A percentile compares a stretch with the other conserved stretches of the same genome.
Conservation (phyloP, 2,888 invertebrate species). For the Heliconius ethilla region DNA sequence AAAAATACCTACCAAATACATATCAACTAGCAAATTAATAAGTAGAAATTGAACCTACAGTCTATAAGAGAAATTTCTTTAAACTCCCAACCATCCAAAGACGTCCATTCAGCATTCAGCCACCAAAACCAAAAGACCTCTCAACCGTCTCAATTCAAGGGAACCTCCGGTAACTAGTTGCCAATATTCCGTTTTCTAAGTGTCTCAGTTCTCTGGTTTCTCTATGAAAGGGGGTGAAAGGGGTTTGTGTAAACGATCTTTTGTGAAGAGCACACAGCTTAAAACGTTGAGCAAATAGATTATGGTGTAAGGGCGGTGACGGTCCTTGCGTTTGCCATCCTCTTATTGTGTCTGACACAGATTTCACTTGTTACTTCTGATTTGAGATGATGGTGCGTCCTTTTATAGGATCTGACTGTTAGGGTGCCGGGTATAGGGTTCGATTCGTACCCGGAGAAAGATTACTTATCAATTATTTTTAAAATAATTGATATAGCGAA, state of each 20-base stretch:
- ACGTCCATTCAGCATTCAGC: slow-evolving; percentile 58
- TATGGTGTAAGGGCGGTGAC: slow-evolving; percentile 64
- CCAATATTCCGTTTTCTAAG: slow-evolving; percentile 47
- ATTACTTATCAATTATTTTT: no score
- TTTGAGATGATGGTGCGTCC: not conserved
- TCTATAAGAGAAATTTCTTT: slow-evolving; percentile 51
- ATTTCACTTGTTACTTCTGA: slow-evolving; percentile 30
- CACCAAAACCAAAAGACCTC: slow-evolving; percentile 53
- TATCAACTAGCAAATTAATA: not conserved
- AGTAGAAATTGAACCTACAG: not conserved
- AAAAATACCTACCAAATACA: no score
- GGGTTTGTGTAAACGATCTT: slow-evolving; percentile 80
- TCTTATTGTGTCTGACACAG: slow-evolving; percentile 35
- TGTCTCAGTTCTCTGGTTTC: slow-evolving; percentile 57
- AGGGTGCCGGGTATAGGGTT: not conserved
- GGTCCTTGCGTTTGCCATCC: slow-evolving; percentile 39
- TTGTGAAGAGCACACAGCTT: slow-evolving; percentile 70
- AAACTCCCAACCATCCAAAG: slow-evolving; percentile 65
- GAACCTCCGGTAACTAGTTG: slow-evolving; percentile 43
- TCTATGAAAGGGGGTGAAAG: slow-evolving; percentile 78
- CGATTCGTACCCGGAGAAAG: not conserved
- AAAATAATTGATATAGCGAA: no score
- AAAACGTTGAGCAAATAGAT: slow-evolving; percentile 77
- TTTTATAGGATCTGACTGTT: no score
- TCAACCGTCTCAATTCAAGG: slow-evolving; percentile 43